A percentile compares a stretch with the other conserved stretches of the same genome.
phyloP scores from a whole-genome alignment of 2,797 vertebrate genomes.

The Sebastes itinus region DNA sequence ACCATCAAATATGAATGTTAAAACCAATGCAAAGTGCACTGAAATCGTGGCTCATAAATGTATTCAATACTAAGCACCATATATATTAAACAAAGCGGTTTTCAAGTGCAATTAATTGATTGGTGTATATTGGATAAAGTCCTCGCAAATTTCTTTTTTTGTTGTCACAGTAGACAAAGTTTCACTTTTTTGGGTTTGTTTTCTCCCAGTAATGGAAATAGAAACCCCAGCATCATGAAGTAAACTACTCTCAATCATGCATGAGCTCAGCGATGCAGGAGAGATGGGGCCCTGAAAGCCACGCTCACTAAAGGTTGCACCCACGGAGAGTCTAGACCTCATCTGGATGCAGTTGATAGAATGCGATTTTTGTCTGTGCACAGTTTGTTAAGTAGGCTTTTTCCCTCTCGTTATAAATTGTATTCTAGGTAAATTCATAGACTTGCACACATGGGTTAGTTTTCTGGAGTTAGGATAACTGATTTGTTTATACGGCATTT shows the following conservation, averaged over 20 bases:
- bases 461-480: conserved; percentile 8
- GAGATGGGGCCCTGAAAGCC: conserved; percentile 38
- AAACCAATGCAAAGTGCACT: background rate
- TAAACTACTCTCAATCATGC: conserved; percentile 43
- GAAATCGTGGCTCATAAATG: background rate
- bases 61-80: background rate
- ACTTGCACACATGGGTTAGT: conserved; percentile 8
- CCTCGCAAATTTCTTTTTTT: background rate
- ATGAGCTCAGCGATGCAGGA: conserved; percentile 26
- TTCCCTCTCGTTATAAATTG: conserved; percentile 9
- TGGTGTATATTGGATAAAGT: background rate
- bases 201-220: conserved; percentile 21
- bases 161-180: background rate
- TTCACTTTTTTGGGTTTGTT: background rate
- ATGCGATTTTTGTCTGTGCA: conserved; percentile 32
- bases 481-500: conserved; percentile 5
- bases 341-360: conserved; percentile 51
- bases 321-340: conserved; percentile 25
- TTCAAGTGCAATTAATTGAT: background rate
- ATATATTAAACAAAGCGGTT: background rate
- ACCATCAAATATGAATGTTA: background rate
- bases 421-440: conserved; percentile 15
- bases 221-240: conserved; percentile 32
- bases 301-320: conserved; percentile 34
- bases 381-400: conserved; percentile 38